Conservation (phyloP, 2,113 vertebrate genomes). For the Mionectes macconnelli region DNA sequence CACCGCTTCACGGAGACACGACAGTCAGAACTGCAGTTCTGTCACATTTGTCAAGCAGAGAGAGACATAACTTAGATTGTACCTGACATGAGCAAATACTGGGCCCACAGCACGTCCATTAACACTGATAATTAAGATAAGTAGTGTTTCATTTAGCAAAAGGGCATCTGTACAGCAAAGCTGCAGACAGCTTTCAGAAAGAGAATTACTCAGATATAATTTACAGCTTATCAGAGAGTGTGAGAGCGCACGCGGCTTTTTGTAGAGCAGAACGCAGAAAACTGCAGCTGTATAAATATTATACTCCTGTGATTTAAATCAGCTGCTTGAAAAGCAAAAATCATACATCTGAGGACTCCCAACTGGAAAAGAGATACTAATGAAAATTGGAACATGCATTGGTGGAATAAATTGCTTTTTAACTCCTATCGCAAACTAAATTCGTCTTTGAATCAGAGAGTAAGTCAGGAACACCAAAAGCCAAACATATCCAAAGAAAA, state of each 20-base stretch:
- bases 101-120: not conserved
- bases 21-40: not conserved
- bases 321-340: not conserved
- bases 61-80: not conserved
- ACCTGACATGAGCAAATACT: not conserved
- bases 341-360: not conserved
- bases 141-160: not conserved
- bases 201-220: not conserved
- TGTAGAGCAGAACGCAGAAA: not conserved
- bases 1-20: not conserved
- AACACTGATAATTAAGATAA: conserved; percentile 18
- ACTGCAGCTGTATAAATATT: not conserved
- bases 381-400: not conserved
- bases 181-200: not conserved
- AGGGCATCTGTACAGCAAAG: not conserved
- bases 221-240: not conserved
- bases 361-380: not conserved
- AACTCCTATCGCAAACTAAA: not conserved
- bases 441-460: not conserved
- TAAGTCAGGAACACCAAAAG: not conserved
- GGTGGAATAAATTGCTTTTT: not conserved
- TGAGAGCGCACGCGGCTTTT: not conserved
- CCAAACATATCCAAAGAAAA: not conserved
- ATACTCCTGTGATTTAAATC: not conserved
- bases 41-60: not conserved